Percentiles rank a stretch among this genome's conserved stretches.
Conservation (phyloP, 2,797 vertebrate genomes). For the Enteromius argenteus region DNA sequence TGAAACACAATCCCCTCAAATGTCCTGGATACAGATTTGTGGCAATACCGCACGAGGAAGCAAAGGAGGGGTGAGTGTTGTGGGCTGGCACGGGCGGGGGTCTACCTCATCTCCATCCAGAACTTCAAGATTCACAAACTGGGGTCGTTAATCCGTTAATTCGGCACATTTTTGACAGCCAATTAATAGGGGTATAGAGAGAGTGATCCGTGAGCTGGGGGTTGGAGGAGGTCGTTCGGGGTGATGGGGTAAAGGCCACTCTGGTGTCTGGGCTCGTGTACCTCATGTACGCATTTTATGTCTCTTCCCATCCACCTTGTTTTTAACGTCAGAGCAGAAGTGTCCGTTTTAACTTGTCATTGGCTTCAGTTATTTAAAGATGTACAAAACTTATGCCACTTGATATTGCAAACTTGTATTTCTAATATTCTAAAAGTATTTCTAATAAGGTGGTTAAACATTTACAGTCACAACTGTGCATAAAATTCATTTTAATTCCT, state of each 20-base stretch:
- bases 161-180: constrained; percentile 92
- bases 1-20: constrained; percentile 96
- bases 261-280: constrained; percentile 57
- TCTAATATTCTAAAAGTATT: neutral
- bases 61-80: constrained; percentile 63
- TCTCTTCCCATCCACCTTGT: neutral
- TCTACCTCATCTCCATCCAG: constrained; percentile 79
- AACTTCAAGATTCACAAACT: constrained; percentile 82
- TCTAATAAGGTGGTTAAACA: neutral
- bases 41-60: constrained; percentile 88
- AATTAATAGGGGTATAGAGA: constrained; percentile 89
- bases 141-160: constrained; percentile 90
- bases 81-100: constrained; percentile 67
- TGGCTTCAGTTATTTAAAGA: neutral
- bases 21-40: constrained; percentile 93
- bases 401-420: neutral
- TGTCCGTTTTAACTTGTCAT: neutral
- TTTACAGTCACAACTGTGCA: neutral
- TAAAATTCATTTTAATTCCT: neutral
- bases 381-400: neutral
- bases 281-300: neutral
- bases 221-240: constrained; percentile 62
- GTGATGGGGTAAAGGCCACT: constrained; percentile 67
- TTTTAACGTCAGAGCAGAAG: too few relatives aligned
- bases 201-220: constrained; percentile 68